phyloP scores from a whole-genome alignment of 2,113 vertebrate species.

The Cyprinodon tularosa region DNA sequence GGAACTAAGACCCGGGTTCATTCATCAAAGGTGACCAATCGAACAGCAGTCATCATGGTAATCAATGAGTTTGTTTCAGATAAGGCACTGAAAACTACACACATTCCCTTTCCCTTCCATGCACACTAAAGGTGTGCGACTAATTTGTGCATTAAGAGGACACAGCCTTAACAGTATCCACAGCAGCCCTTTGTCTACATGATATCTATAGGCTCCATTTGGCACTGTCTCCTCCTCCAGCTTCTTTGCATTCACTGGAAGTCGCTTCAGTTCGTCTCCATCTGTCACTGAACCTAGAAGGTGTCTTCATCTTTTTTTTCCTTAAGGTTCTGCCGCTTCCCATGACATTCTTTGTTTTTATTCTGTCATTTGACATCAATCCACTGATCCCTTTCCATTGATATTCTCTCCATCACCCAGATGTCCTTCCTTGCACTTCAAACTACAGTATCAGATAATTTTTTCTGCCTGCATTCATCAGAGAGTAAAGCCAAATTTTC shows the following conservation, averaged over 20 bases:
- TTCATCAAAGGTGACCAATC: constrained; percentile 61
- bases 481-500: constrained; percentile 35
- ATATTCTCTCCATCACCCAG: constrained; percentile 24
- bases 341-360: constrained; percentile 5
- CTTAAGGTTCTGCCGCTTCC: neutral
- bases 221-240: neutral
- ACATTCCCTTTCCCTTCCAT: constrained; percentile 23
- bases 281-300: constrained; percentile 22
- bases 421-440: neutral
- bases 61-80: constrained; percentile 68
- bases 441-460: constrained; percentile 40
- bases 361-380: constrained; percentile 1
- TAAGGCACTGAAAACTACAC: constrained; percentile 47
- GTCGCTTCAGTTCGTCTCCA: constrained; percentile 35
- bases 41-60: constrained; percentile 52
- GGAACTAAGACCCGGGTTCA: constrained; percentile 23
- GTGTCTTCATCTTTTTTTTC: constrained; percentile 27
- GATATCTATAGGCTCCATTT: constrained; percentile 33
- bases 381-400: neutral
- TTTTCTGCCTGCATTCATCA: constrained; percentile 17
- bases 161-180: constrained; percentile 33
- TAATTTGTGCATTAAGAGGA: constrained; percentile 24
- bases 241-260: constrained; percentile 31
- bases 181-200: constrained; percentile 50
- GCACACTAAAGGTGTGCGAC: constrained; percentile 24